Evolutionary conservation across 2,888 invertebrate species (phyloP).

Genomic region (Nematopogon swammerdamellus): DNA sequence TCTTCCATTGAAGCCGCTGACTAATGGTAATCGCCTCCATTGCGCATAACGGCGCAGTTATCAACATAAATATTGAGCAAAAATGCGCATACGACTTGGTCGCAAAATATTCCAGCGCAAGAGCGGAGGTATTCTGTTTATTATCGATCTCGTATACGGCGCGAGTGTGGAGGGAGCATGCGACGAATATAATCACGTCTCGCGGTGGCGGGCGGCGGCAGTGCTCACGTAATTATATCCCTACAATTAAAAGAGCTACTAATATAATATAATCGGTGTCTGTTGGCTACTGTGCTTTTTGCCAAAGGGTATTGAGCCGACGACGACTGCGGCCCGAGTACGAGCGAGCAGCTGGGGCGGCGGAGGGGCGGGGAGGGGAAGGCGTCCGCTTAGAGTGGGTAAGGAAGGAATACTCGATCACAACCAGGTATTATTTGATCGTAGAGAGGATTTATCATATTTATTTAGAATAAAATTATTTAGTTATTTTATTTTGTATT

Average conservation of each 20-base stretch:
- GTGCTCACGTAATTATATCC: slow-evolving; percentile 47
- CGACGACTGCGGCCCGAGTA: slow-evolving; percentile 9
- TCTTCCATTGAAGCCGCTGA: neutral
- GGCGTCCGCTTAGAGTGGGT: too few relatives aligned
- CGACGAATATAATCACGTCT: neutral
- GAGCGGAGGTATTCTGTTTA: neutral
- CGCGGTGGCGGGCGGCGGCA: neutral
- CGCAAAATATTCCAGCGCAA: neutral
- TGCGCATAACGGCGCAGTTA: neutral
- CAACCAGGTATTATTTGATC: too few relatives aligned
- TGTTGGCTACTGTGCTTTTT: slow-evolving; percentile 47
- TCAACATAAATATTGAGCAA: neutral
- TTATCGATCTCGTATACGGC: neutral
- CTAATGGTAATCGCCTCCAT: neutral
- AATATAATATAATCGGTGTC: slow-evolving; percentile 54
- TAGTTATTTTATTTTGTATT: too few relatives aligned
- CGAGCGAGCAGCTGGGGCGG: neutral
- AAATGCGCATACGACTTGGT: neutral
- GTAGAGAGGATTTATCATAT: too few relatives aligned
- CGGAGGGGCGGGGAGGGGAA: neutral
- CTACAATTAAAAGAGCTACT: slow-evolving; percentile 49
- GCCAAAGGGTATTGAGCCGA: slow-evolving; percentile 35
- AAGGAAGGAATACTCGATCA: too few relatives aligned
- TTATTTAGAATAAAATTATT: too few relatives aligned
- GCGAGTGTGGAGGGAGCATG: neutral